Base-by-base conservation (phyloP, 2,797 vertebrate genomes). In the Ciconia nigra region DNA sequence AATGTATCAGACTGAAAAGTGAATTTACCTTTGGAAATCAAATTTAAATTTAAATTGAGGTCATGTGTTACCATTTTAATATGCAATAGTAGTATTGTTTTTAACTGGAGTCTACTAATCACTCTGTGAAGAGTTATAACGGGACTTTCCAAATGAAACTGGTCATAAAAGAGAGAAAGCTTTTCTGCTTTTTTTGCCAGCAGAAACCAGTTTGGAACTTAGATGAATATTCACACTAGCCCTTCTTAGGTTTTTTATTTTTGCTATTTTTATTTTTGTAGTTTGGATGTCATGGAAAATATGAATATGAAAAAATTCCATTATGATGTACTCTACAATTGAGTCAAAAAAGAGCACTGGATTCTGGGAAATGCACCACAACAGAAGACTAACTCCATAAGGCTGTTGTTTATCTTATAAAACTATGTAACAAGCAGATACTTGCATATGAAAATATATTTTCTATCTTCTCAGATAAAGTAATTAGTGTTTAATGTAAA, bases 11-110 rank as follows among this genome's bases (percentile, higher is more conserved):
- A 71, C 19, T 87, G 52, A 26, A 87, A 92, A 92, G 41, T 35
- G 47, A 91, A 80, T 81, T 92, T 69, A 85, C 28, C 59, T 89
- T 80, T 83, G 66, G 52, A 92, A 94, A 90, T 62, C 7, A 7
- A 95, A 82, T 85, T 93, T 55, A 89, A 73, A 90, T 92, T 87
- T 49, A 86, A 95, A 94, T 58, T 70, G 59, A 94, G 33, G 58
- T 81, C 18, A 44, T 28, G 25, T 58, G 16, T 73, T 82, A 77
- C 31, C 7, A 85, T 89, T 92, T 80, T 57, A 85, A 54, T 83
- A 89, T 67, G 33, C 44, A 87, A 74, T 12, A 51, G 7, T 67
- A 78, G 15, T 13, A 63, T 67, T 85, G 24, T 87, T 91, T 93
- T 91, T 29, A 78, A 11, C 3, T 71, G 33, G 37, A 63, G 24